Conservation (phyloP, 2,888 invertebrate species). For the Ryuthela nishihirai region DNA sequence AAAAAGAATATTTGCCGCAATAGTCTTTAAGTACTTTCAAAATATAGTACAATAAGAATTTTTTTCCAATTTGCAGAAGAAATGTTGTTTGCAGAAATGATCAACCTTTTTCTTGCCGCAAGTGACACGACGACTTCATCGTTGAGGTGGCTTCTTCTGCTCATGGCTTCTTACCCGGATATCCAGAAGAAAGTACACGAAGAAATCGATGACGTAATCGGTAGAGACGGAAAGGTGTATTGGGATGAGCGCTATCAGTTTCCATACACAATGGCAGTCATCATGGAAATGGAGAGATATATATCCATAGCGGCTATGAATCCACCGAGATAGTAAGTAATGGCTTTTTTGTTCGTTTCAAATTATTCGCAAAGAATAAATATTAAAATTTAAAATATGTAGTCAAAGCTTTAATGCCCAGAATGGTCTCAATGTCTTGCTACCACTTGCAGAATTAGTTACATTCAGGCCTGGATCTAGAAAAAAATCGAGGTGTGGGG, state of each 20-base stretch:
- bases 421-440: no score
- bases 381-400: no score
- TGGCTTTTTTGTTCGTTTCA: no score
- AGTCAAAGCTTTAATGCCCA: no score
- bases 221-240: slow-evolving; percentile 56
- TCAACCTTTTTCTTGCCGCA: slow-evolving; percentile 30
- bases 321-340: slow-evolving; percentile 34
- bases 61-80: slow-evolving; percentile 13
- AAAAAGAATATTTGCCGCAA: no score
- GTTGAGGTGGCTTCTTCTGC: slow-evolving; percentile 53
- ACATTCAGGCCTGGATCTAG: no score
- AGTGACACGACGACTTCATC: slow-evolving; percentile 32
- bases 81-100: slow-evolving; percentile 32
- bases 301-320: slow-evolving; percentile 52
- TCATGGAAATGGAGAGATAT: slow-evolving; percentile 70
- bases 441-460: no score
- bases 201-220: slow-evolving; percentile 61
- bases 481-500: no score
- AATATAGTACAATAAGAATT: neutral
- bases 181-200: slow-evolving; percentile 59
- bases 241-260: slow-evolving; percentile 62
- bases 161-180: slow-evolving; percentile 58
- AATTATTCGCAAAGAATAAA: no score
- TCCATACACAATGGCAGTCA: slow-evolving; percentile 74
- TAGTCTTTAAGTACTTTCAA: no score